Base-by-base conservation (phyloP, 2,797 vertebrate species). In the Amniataba percoides region DNA sequence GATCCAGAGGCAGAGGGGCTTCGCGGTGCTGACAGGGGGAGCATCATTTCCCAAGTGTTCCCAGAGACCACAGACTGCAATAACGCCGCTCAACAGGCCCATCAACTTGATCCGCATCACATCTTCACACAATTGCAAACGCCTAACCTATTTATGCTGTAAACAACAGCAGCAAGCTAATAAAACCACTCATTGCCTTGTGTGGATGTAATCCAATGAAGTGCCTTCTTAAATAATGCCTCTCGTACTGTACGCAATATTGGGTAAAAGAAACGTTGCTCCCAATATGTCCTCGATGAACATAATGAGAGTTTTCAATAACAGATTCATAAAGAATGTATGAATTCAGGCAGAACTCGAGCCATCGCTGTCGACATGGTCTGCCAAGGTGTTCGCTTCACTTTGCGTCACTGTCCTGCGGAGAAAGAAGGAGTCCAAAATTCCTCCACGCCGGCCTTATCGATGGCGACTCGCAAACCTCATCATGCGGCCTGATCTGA, bases 241-340 rank as follows among this genome's bases (percentile, higher is more conserved):
- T 85, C 80, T 67, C 59, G 78, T 74, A 84, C 80, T 80, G 75
- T 75, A 63, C 55, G 39, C 89, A 74, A 89, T 90, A 92, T 90
- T 64, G 85, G 59, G 85, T 80, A 85, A 88, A 31, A 93, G 91
- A 90, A 91, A 86, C 64, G 73, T 49, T 85, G 85, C 76, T 89
- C 88, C 89, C 83, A 93, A 90, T 92, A 90, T 86, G 83, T 89
- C 87, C 91, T 81, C 85, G 90, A 94, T 90, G 84, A 92, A 85
- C 92, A 91, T 93, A 91, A 93, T 92, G 85, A 91, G 87, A 71
- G 72, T 88, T 93, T 95, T 90, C 92, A 95, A 95, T 96, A 95
- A 94, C 77, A 71, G 61, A 85, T 85, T 93, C 93, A 95, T 95
- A 92, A 95, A 95, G 92, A 94, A 95, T 94, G 88, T 85, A 95